These are phyloP conservation scores for Drosophila pseudotakahashii DNA, from an alignment of 2,888 invertebrate species.

Conservation along the genomic window DNA sequence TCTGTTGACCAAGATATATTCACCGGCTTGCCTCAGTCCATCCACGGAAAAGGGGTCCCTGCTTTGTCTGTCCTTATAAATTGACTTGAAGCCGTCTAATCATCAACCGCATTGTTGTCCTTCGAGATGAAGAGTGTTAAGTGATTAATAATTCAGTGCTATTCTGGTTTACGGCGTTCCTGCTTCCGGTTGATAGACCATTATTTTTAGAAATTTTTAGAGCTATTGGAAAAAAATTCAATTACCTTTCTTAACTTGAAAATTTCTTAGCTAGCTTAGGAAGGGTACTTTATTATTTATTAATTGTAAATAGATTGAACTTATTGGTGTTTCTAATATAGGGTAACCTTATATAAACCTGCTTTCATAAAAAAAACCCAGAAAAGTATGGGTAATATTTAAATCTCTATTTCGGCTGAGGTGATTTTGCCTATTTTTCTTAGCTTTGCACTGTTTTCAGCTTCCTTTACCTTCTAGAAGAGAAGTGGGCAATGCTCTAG, in stretches of 20 bases:
- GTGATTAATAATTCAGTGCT: constrained; percentile 39
- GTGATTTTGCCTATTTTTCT: constrained; percentile 6
- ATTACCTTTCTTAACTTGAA: too few relatives aligned
- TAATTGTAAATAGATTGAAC: too few relatives aligned
- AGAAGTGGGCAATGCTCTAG: background rate
- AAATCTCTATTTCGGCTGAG: background rate
- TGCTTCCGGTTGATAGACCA: too few relatives aligned
- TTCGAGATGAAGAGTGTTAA: constrained; percentile 20
- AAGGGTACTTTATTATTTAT: too few relatives aligned
- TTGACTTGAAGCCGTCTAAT: constrained; percentile 41
- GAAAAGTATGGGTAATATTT: too few relatives aligned
- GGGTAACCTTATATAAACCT: too few relatives aligned
- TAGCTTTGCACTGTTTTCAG: background rate
- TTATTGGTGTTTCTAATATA: too few relatives aligned
- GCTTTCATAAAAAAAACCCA: too few relatives aligned
- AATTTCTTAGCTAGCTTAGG: too few relatives aligned
- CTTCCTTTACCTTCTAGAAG: constrained; percentile 14
- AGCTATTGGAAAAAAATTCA: too few relatives aligned
- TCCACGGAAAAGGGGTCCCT: constrained; percentile 1
- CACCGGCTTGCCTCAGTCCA: constrained; percentile 5
- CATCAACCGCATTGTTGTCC: constrained; percentile 35
- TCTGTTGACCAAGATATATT: constrained; percentile 32
- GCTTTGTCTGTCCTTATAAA: constrained; percentile 21
- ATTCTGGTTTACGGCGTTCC: background rate
- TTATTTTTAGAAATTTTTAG: too few relatives aligned